phyloP scores from a whole-genome alignment of 1,140 invertebrate species.

The Cephus cinctus region DNA sequence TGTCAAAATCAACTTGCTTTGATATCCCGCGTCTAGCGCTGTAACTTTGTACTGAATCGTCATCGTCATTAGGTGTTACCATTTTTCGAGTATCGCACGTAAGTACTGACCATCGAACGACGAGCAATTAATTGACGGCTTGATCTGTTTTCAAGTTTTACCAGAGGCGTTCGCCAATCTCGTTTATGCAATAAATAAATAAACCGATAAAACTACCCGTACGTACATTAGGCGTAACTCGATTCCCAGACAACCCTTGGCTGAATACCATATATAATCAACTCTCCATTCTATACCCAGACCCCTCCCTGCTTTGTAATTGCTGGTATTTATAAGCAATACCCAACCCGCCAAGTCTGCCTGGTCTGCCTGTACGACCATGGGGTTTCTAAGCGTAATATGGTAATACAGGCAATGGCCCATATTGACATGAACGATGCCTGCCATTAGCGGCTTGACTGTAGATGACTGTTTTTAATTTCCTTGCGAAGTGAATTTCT shows the following conservation, averaged over 20 bases:
- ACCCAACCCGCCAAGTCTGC: conserved; percentile 25
- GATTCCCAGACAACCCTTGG: not conserved
- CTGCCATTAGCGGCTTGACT: conserved; percentile 48
- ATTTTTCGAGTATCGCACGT: too few species aligned
- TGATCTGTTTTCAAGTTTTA: too few species aligned
- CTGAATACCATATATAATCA: conserved; percentile 26
- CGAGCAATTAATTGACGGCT: too few species aligned
- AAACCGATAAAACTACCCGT: too few species aligned
- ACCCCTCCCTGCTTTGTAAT: conserved; percentile 46
- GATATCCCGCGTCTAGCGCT: too few species aligned
- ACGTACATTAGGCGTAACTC: not conserved
- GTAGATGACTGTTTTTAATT: conserved; percentile 57
- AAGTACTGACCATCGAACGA: too few species aligned
- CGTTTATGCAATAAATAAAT: too few species aligned
- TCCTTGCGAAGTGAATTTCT: conserved; percentile 55
- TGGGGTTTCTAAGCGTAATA: conserved; percentile 45
- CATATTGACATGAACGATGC: conserved; percentile 59
- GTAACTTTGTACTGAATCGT: too few species aligned
- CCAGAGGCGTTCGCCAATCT: too few species aligned
- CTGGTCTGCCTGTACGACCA: conserved; percentile 25
- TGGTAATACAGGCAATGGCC: conserved; percentile 57
- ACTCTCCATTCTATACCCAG: conserved; percentile 30
- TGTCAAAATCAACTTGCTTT: conserved; percentile 19
- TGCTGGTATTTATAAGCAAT: conserved; percentile 57
- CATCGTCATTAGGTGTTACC: too few species aligned